A percentile compares a stretch with the other conserved stretches of the same genome.
phyloP scores from a whole-genome alignment of 2,113 vertebrate genomes.

The Toxotes chatareus region DNA sequence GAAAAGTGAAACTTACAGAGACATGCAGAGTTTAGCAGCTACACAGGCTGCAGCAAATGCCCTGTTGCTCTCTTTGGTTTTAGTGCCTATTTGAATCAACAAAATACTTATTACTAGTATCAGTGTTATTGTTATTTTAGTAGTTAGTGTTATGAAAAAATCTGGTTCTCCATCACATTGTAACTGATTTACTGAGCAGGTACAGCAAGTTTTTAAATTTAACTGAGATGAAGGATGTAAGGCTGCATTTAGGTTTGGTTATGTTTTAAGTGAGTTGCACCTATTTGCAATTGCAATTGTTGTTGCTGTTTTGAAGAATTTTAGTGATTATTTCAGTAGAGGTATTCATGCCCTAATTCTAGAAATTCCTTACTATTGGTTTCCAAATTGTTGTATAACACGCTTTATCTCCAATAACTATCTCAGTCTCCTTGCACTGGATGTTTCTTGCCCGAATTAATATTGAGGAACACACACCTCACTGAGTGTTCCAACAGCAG shows the following conservation, averaged over 20 bases:
- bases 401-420: background rate
- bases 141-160: slow-evolving; percentile 15
- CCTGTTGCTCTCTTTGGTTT: background rate
- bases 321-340: background rate
- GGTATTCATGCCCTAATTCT: background rate
- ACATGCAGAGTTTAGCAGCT: slow-evolving; percentile 16
- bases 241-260: background rate
- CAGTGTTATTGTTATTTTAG: background rate
- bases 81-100: background rate
- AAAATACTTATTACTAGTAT: background rate
- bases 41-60: background rate
- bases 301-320: background rate
- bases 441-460: background rate
- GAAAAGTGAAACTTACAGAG: background rate
- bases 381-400: background rate
- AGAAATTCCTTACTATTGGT: background rate
- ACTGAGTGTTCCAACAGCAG: background rate
- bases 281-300: background rate
- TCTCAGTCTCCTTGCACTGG: background rate
- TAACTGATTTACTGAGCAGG: slow-evolving; percentile 9
- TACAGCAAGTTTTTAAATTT: background rate
- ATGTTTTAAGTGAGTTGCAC: background rate
- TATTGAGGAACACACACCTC: background rate
- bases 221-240: background rate
- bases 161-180: background rate